Percentiles rank a stretch among this genome's conserved stretches.
Evolutionary conservation across 2,113 vertebrate genomes (phyloP).

Genomic region (Coturnix japonica): DNA sequence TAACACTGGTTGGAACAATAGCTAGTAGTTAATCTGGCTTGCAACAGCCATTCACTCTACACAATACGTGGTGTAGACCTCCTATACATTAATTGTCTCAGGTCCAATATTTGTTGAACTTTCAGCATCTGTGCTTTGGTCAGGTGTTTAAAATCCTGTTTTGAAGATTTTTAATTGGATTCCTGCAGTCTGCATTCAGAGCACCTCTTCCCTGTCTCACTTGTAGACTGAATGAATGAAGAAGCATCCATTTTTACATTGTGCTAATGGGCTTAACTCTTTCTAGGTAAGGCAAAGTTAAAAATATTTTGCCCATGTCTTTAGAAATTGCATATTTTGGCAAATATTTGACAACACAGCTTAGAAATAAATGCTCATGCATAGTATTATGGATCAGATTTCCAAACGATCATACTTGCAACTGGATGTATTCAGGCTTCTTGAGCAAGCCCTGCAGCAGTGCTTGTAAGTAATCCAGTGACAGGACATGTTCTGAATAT

Average conservation of each 20-base stretch:
- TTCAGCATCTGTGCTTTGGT: neutral
- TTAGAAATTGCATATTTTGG: neutral
- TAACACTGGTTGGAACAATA: neutral
- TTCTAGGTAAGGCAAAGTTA: neutral
- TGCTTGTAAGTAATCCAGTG: neutral
- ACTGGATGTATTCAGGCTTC: neutral
- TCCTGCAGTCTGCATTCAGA: neutral
- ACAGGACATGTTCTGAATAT: neutral
- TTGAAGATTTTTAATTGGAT: neutral
- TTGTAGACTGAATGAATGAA: neutral
- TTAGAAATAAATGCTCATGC: neutral
- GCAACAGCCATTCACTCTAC: neutral
- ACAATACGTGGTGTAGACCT: rapidly evolving
- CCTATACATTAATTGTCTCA: neutral
- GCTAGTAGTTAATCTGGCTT: neutral
- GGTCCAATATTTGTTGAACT: neutral
- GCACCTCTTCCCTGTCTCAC: neutral
- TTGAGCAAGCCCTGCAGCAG: neutral
- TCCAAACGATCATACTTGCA: neutral
- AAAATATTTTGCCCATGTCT: neutral
- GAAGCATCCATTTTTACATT: neutral
- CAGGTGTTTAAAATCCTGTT: neutral
- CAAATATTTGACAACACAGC: neutral
- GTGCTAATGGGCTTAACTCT: neutral
- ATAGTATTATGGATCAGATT: neutral